Conservation (phyloP, 2,113 vertebrate species). For the Coryphaenoides rupestris region DNA sequence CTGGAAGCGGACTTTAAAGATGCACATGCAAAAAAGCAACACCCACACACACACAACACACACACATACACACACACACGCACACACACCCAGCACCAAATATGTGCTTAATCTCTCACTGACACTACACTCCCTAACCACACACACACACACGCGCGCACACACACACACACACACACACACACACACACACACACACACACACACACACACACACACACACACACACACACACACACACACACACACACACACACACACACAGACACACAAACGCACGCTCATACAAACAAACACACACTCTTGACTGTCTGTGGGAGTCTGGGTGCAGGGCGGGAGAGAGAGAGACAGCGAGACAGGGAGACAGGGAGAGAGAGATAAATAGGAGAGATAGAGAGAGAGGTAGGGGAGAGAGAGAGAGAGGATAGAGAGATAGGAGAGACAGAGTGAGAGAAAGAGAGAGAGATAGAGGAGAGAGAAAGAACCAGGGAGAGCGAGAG, state of each 20-base stretch:
- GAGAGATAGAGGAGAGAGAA: slow-evolving; percentile 2
- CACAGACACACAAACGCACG: slow-evolving; percentile 38
- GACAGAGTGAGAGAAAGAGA: slow-evolving; percentile 46
- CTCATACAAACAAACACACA: slow-evolving; percentile 26
- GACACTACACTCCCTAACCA: slow-evolving; percentile 38
- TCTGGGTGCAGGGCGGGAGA: slow-evolving; percentile 39
- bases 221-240: slow-evolving; percentile 38
- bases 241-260: slow-evolving; percentile 21
- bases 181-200: slow-evolving; percentile 29
- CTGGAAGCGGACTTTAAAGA: slow-evolving; percentile 42
- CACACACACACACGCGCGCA: slow-evolving; percentile 31
- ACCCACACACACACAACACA: slow-evolving; percentile 18
- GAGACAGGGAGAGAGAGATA: slow-evolving; percentile 1
- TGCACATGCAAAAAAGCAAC: slow-evolving; percentile 42
- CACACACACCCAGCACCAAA: slow-evolving; percentile 10
- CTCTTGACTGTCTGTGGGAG: slow-evolving; percentile 61
- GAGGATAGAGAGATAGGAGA: slow-evolving; percentile 10
- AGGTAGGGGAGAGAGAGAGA: slow-evolving; percentile 34
- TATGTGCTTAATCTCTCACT: slow-evolving; percentile 44
- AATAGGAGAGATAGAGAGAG: background rate
- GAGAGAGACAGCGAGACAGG: background rate
- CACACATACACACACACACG: slow-evolving; percentile 34
- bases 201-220: slow-evolving; percentile 30
- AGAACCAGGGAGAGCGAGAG: slow-evolving; percentile 13
- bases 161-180: slow-evolving; percentile 28